phyloP scores from a whole-genome alignment of 2,113 vertebrate genomes.

The Balaeniceps rex region DNA sequence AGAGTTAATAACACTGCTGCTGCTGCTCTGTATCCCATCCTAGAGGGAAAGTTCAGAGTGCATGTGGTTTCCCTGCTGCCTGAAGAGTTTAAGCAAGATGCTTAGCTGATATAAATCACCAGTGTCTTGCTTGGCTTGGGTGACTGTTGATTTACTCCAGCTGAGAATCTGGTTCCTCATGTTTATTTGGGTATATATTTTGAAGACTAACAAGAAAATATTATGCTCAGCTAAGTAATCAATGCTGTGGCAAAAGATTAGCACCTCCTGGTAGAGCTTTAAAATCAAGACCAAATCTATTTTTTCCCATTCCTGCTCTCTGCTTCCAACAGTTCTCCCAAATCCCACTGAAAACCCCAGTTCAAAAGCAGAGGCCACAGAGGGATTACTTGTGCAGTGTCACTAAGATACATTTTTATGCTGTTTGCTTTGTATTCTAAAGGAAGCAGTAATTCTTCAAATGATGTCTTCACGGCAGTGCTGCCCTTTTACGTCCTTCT shows the following conservation, averaged over 20 bases:
- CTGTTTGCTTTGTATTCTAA: conserved; percentile 3
- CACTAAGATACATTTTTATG: not conserved
- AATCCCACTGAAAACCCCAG: not conserved
- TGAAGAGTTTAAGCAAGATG: conserved; percentile 2
- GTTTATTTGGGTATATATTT: conserved; percentile 33
- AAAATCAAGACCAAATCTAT: not conserved
- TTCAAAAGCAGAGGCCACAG: not conserved
- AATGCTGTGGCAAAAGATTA: conserved; percentile 9
- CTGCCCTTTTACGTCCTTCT: not conserved
- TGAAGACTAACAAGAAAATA: conserved; percentile 40
- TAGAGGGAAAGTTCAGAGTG: not conserved
- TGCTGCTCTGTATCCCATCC: not conserved
- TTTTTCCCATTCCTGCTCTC: not conserved
- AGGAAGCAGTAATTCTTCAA: conserved; percentile 48
- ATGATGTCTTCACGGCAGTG: not conserved
- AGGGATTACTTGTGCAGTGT: not conserved
- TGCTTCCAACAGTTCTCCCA: not conserved
- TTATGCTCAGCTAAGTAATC: conserved; percentile 14
- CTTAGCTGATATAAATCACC: conserved; percentile 32
- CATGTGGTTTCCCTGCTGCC: not conserved
- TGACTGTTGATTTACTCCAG: conserved; percentile 38
- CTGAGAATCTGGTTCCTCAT: conserved; percentile 18
- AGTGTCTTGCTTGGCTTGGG: conserved; percentile 1
- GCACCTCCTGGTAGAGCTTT: not conserved
- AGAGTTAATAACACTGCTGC: not conserved